Conservation (phyloP, 2,113 vertebrate species). For the Oceanites oceanicus region DNA sequence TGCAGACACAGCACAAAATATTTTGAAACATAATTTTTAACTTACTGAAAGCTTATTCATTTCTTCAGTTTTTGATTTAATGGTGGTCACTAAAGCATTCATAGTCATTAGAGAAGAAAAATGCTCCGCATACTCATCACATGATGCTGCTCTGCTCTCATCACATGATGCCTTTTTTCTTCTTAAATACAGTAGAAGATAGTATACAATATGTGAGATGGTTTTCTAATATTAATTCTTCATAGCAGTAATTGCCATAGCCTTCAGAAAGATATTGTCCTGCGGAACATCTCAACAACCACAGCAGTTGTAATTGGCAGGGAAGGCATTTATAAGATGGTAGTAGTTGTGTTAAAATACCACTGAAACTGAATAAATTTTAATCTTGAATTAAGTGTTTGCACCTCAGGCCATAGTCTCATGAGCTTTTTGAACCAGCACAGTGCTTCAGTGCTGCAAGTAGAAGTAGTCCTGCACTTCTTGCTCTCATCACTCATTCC, state of each 20-base stretch:
- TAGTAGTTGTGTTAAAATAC: not conserved
- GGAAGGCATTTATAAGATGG: not conserved
- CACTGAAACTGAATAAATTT: not conserved
- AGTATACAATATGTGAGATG: not conserved
- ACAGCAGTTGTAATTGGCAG: not conserved
- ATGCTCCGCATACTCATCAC: not conserved
- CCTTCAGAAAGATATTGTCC: not conserved
- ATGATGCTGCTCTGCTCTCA: not conserved
- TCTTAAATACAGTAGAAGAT: not conserved
- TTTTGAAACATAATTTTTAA: not conserved
- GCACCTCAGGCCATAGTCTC: not conserved
- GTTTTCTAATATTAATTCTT: not conserved
- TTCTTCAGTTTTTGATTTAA: not conserved
- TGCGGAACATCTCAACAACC: not conserved
- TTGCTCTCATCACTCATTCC: not conserved
- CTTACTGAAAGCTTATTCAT: not conserved
- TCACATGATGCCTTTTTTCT: not conserved
- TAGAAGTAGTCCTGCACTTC: not conserved
- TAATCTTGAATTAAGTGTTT: not conserved
- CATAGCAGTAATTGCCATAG: not conserved
- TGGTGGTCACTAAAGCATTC: not conserved
- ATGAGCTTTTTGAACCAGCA: not conserved
- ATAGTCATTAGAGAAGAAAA: not conserved
- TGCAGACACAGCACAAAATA: not conserved
- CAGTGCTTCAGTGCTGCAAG: not conserved